These are phyloP conservation scores for Onychomys arenicola DNA, from an alignment of 2,797 vertebrate species.

Conservation along the genomic window DNA sequence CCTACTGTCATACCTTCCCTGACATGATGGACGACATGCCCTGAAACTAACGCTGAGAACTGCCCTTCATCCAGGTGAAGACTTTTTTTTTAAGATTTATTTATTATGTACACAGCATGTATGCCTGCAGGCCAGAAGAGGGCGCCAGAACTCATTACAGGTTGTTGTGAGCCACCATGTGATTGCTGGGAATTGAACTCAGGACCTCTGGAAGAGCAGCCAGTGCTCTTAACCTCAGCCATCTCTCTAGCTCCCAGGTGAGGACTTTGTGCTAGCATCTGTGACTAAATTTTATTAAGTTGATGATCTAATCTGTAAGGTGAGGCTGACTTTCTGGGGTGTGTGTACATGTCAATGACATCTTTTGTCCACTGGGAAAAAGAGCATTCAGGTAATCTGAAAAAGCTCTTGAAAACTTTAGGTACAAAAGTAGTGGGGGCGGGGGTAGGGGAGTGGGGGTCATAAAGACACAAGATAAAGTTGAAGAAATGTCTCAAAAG, in stretches of 20 bases:
- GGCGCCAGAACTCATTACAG: too few relatives aligned
- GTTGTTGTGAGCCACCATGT: too few relatives aligned
- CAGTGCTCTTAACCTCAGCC: too few relatives aligned
- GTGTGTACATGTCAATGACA: background rate
- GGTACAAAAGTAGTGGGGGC: background rate
- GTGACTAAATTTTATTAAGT: background rate
- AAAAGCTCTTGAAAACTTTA: conserved; percentile 4
- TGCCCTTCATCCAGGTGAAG: background rate
- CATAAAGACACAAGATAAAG: background rate
- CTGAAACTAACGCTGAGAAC: background rate
- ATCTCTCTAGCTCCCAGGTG: too few relatives aligned
- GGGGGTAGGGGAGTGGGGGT: too few relatives aligned
- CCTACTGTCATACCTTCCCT: background rate
- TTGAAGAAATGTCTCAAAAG: background rate
- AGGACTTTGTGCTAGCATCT: background rate
- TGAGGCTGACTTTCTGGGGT: background rate
- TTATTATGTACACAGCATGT: too few relatives aligned
- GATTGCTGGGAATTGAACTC: too few relatives aligned
- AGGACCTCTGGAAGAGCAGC: too few relatives aligned
- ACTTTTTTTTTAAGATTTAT: too few relatives aligned
- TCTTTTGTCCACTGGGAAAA: background rate
- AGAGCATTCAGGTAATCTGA: background rate
- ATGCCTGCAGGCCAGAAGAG: too few relatives aligned
- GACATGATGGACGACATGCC: background rate
- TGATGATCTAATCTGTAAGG: background rate